Evolutionary conservation across 2,113 vertebrate species (phyloP), one percentile per base, ranked within the genome.

Genomic region (Martes martes): DNA sequence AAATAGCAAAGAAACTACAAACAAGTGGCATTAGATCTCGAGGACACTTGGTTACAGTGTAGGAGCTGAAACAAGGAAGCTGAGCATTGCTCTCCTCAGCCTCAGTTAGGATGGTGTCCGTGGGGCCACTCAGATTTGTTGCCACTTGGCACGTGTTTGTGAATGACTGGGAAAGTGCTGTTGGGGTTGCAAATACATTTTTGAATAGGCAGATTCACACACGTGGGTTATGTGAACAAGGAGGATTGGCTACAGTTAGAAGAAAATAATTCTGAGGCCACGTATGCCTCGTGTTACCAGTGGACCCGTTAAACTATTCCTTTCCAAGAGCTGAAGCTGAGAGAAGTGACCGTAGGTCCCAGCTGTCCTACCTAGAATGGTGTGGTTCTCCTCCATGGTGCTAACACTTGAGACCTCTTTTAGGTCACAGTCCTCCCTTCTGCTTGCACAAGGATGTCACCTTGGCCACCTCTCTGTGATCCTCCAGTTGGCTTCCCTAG

Each of bases 101-200:
- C 15, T 59, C 8, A 0, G 2, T 7, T 59, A 33, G 47, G 24
- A 83, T 10, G 0, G 7, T 2, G 2, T 13, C 21, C 2, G 1
- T 2, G 4, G 6, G 8, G 18, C 33, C 13, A 16, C 31, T 33
- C 36, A 39, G 9, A 1, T 21, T 10, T 36, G 71, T 39, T n/a
- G 21, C 50, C 39, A 31, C 15, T 8, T 33, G 16, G 45, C 7
- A 36, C 0, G 0, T 4, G 1, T 28, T 7, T 7, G 1, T 57
- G 57, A 74, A 9, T 3, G 47, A 83, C 26, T 7, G 11, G 9
- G 19, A 76, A 65, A 23, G 11, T 74, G 24, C 19, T 76, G 36
- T 18, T 52, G 23, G 57, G 78, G 11, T 82, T 93, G 71, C 24
- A 18, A n/a, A 19, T 42, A 55, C 2, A 81, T 47, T 67, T 42